A percentile compares a stretch with the other conserved stretches of the same genome.
Conservation (phyloP, 2,888 invertebrate genomes). For the Cordilura impudica region DNA sequence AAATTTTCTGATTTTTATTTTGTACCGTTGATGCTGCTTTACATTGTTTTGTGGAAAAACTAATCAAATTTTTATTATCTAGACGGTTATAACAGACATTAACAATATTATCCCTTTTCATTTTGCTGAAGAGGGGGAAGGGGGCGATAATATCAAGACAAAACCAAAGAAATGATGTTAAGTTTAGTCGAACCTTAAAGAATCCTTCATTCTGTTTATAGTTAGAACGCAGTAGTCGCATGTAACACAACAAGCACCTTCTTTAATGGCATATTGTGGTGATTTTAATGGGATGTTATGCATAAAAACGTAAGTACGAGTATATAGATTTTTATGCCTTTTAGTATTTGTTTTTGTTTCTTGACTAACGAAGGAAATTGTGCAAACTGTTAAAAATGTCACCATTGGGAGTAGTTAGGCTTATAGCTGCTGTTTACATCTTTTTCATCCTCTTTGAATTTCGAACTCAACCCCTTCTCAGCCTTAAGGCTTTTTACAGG, state of each 20-base stretch:
- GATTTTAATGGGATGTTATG: slow-evolving; percentile 72
- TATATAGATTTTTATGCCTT: slow-evolving; percentile 52
- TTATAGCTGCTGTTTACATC: slow-evolving; percentile 52
- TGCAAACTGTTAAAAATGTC: slow-evolving; percentile 74
- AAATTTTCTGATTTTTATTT: slow-evolving; percentile 34
- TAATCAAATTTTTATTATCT: slow-evolving; percentile 63
- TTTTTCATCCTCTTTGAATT: neutral
- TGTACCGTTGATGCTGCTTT: slow-evolving; percentile 27
- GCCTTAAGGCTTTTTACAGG: slow-evolving; percentile 22
- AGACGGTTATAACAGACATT: slow-evolving; percentile 49
- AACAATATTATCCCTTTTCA: slow-evolving; percentile 55
- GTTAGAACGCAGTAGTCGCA: neutral
- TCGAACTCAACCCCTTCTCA: slow-evolving; percentile 49
- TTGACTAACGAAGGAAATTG: slow-evolving; percentile 63
- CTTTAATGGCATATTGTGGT: slow-evolving; percentile 78
- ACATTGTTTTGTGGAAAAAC: slow-evolving; percentile 53
- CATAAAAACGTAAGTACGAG: slow-evolving; percentile 60
- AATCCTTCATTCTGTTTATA: slow-evolving; percentile 31
- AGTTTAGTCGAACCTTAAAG: slow-evolving; percentile 16
- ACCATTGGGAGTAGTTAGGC: slow-evolving; percentile 76
- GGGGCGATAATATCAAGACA: too few relatives aligned
- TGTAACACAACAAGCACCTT: slow-evolving; percentile 68
- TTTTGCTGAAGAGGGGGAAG: neutral
- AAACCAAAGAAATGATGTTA: neutral
- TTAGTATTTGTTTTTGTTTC: slow-evolving; percentile 42